A percentile compares a stretch with the other conserved stretches of the same genome.
These are phyloP conservation scores for Aphidoletes aphidimyza DNA, from an alignment of 2,888 invertebrate species.

Conservation along the genomic window DNA sequence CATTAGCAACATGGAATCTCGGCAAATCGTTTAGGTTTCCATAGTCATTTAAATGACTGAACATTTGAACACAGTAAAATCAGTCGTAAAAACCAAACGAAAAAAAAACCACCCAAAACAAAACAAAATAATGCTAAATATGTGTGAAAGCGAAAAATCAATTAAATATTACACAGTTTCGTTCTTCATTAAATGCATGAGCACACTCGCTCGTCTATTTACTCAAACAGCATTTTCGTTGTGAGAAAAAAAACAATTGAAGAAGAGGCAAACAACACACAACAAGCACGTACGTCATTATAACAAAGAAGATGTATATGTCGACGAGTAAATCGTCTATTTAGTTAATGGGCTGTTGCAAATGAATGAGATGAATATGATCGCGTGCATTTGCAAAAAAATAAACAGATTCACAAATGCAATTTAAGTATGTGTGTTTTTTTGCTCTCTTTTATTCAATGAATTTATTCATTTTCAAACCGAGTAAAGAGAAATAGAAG, in stretches of 20 bases:
- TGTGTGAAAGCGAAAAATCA: conserved; percentile 49
- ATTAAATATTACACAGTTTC: conserved; percentile 7
- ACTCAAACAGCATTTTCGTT: neutral
- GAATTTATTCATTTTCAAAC: neutral
- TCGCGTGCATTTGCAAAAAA: neutral
- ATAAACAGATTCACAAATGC: neutral
- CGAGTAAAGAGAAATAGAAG: neutral
- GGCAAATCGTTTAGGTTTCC: no score
- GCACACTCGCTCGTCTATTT: neutral
- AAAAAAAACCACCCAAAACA: no score
- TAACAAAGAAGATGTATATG: conserved; percentile 31
- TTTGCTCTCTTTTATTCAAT: neutral
- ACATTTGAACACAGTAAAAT: no score
- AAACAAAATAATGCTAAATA: conserved; percentile 8
- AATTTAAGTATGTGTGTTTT: neutral
- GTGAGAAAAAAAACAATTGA: conserved; percentile 11
- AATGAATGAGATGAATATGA: conserved; percentile 31
- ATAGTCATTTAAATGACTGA: neutral
- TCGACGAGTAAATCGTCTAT: conserved; percentile 37
- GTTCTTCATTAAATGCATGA: neutral
- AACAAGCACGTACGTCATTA: no score
- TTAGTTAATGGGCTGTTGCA: conserved; percentile 43
- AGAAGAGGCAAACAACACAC: neutral
- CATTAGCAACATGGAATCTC: no score
- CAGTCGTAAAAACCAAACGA: no score